phyloP scores from a whole-genome alignment of 2,113 vertebrate species.

The Catharus minimus region DNA sequence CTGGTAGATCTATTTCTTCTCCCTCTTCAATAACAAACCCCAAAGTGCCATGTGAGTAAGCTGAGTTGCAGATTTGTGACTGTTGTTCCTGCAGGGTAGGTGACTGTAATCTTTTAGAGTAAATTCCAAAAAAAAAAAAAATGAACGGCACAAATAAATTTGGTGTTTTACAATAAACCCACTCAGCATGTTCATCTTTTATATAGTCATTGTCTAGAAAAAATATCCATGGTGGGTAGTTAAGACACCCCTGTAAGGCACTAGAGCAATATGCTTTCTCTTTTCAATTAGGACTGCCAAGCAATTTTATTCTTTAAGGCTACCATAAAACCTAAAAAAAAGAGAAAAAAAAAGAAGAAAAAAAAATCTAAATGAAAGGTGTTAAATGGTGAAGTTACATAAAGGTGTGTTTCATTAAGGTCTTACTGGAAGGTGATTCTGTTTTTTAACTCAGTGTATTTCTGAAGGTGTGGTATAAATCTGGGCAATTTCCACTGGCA shows the following conservation, averaged over 20 bases:
- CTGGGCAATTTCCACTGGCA: slow-evolving; percentile 35
- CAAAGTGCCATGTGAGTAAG: not conserved
- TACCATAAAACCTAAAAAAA: slow-evolving; percentile 19
- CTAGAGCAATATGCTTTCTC: not conserved
- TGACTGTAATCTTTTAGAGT: slow-evolving; percentile 15
- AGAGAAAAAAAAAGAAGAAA: not conserved
- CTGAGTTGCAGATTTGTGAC: not conserved
- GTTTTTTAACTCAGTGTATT: slow-evolving; percentile 51
- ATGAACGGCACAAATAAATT: slow-evolving; percentile 5
- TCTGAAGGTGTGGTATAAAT: slow-evolving; percentile 7
- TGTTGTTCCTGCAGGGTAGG: not conserved
- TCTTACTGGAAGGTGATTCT: slow-evolving; percentile 49
- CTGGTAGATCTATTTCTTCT: not conserved
- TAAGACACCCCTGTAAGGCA: not conserved
- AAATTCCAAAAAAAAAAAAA: not conserved
- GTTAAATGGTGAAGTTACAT: slow-evolving; percentile 31
- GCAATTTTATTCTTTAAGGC: slow-evolving; percentile 9
- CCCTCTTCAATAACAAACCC: not conserved
- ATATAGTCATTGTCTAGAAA: slow-evolving; percentile 1
- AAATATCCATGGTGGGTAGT: not conserved
- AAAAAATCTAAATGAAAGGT: not conserved
- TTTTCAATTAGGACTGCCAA: not conserved
- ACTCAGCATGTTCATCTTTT: slow-evolving; percentile 23
- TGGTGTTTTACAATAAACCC: not conserved
- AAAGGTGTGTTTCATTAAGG: slow-evolving; percentile 40